Evolutionary conservation across 92 coral and sea anemone species (phyloP).

Genomic region (Zoanthus sansibaricus): DNA sequence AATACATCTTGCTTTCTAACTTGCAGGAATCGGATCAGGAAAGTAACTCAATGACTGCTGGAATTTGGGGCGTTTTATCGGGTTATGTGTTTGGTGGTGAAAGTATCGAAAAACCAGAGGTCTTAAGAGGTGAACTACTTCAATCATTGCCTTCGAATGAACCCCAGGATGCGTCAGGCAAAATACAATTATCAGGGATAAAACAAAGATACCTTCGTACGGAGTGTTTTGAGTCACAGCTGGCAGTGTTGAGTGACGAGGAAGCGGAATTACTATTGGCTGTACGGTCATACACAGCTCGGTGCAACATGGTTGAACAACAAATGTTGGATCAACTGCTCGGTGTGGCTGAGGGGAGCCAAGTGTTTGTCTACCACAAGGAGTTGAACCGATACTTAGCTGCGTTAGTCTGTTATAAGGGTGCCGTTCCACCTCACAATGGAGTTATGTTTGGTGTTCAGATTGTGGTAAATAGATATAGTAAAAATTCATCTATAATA

Average conservation of each 20-base stretch:
- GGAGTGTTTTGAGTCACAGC: constrained; percentile 68
- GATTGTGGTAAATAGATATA: constrained; percentile 67
- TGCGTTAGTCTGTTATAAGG: constrained; percentile 74
- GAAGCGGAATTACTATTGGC: constrained; percentile 73
- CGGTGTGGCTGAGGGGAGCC: constrained; percentile 62
- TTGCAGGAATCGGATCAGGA: constrained; percentile 42
- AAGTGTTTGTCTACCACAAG: constrained; percentile 75
- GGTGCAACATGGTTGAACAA: constrained; percentile 65
- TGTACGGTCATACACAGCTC: constrained; percentile 71
- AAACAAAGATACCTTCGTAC: constrained; percentile 73
- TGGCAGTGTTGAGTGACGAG: constrained; percentile 49
- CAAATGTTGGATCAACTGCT: constrained; percentile 48
- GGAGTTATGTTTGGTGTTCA: constrained; percentile 94
- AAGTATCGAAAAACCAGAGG: constrained; percentile 38
- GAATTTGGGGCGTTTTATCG: constrained; percentile 78
- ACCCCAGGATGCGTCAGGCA: constrained; percentile 47
- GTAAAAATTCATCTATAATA: background rate
- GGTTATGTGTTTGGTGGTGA: constrained; percentile 67
- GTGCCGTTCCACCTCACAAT: constrained; percentile 80
- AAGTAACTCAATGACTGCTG: constrained; percentile 41
- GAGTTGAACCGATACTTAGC: constrained; percentile 71
- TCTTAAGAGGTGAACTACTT: constrained; percentile 77
- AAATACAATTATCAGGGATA: constrained; percentile 67
- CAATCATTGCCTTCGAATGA: constrained; percentile 63
- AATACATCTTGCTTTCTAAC: constrained; percentile 27